A percentile compares a stretch with the other conserved stretches of the same genome.
phyloP scores from a whole-genome alignment of 2,113 vertebrate species.

The Pelvicachromis taeniatus region DNA sequence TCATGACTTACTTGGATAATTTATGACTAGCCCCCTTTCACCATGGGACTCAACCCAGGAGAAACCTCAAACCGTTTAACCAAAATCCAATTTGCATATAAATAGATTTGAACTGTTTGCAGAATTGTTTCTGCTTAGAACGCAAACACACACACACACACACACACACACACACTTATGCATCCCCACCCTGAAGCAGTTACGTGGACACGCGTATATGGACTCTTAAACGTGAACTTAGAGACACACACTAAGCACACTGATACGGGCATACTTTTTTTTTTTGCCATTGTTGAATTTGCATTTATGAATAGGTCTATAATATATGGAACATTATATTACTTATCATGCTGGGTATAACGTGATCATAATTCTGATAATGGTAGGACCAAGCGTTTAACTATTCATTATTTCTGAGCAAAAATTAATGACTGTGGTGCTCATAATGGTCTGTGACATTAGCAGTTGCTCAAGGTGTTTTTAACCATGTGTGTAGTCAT shows the following conservation, averaged over 20 bases:
- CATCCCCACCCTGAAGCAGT: background rate
- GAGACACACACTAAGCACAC: background rate
- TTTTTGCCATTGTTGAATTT: constrained; percentile 42
- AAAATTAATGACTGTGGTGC: background rate
- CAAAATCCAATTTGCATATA: constrained; percentile 90
- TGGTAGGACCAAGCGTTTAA: constrained; percentile 13
- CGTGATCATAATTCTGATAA: constrained; percentile 12
- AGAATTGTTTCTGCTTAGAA: constrained; percentile 56
- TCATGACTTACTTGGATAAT: constrained; percentile 84
- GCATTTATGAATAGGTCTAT: constrained; percentile 33
- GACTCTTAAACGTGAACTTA: background rate
- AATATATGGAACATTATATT: constrained; percentile 34
- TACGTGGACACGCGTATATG: background rate
- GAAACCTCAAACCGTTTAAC: constrained; percentile 75
- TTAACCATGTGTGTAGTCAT: background rate
- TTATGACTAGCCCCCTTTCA: constrained; percentile 81
- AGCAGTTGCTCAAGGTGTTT: background rate
- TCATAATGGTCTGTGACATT: background rate
- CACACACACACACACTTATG: background rate
- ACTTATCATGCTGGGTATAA: constrained; percentile 30
- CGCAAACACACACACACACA: background rate
- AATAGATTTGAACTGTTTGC: constrained; percentile 88
- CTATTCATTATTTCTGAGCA: background rate
- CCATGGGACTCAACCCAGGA: constrained; percentile 72
- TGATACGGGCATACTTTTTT: background rate